Evolutionary conservation across 2,888 invertebrate species (phyloP).

Genomic region (Aspidiotus rigidus): DNA sequence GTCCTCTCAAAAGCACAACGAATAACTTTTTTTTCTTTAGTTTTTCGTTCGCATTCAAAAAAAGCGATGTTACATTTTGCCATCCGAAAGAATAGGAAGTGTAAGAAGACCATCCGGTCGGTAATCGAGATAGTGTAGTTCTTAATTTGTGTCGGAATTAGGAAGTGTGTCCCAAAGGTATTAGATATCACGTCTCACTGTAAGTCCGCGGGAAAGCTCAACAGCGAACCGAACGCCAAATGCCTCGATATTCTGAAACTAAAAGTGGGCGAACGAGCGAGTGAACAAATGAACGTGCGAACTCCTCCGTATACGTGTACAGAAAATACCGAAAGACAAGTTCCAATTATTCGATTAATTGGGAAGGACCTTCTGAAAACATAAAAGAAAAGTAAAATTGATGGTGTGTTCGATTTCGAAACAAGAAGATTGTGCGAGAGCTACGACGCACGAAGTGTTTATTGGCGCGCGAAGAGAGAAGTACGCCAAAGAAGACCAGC

Average conservation of each 20-base stretch:
- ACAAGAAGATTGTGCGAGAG: too few species aligned
- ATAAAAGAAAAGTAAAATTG: conserved; percentile 12
- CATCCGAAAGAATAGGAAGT: not conserved
- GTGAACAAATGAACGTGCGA: not conserved
- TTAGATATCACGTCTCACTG: conserved; percentile 25
- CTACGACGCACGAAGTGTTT: too few species aligned
- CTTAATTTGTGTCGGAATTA: conserved; percentile 17
- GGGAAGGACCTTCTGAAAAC: conserved; percentile 20
- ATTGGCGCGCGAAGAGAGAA: too few species aligned
- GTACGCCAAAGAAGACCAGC: too few species aligned
- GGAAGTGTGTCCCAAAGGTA: conserved; percentile 29
- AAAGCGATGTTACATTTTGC: too few species aligned
- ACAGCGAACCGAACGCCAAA: not conserved
- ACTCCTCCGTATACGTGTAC: not conserved
- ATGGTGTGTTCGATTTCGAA: not conserved
- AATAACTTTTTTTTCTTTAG: too few species aligned
- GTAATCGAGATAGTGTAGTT: conserved; percentile 6
- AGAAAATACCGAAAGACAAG: conserved; percentile 30
- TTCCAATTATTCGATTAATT: conserved; percentile 34
- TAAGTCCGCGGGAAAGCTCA: conserved; percentile 5
- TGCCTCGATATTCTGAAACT: too few species aligned
- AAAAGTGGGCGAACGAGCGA: too few species aligned
- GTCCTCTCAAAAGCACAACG: too few species aligned
- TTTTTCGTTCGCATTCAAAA: too few species aligned
- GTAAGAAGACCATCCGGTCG: not conserved